Evolutionary conservation across 2,888 invertebrate genomes (phyloP).

Genomic region (Cephalotes varians): DNA sequence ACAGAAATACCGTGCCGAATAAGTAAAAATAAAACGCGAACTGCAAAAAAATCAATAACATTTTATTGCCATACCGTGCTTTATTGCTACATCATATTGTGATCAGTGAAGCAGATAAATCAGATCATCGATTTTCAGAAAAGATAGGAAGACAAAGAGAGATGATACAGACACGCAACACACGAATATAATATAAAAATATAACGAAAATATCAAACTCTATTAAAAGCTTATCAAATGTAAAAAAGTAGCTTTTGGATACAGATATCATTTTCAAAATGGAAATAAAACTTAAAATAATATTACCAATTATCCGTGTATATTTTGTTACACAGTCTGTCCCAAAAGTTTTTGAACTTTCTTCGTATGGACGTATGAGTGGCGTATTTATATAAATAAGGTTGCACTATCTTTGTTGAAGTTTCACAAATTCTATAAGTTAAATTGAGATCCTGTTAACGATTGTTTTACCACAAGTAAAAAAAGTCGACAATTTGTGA

Average conservation of each 20-base stretch:
- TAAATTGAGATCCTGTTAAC: no score
- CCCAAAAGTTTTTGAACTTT: no score
- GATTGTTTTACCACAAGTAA: no score
- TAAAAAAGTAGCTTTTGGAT: no score
- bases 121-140: conserved; percentile 14
- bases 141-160: background rate
- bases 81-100: conserved; percentile 1
- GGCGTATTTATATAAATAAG: no score
- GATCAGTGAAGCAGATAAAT: conserved; percentile 8
- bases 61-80: conserved; percentile 6
- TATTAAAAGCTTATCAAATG: no score
- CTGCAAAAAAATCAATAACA: conserved; percentile 63
- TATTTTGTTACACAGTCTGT: no score
- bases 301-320: background rate
- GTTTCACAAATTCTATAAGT: no score
- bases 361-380: no score
- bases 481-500: no score
- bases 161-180: background rate
- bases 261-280: background rate
- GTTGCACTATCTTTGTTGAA: no score
- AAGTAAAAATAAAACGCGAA: conserved; percentile 60
- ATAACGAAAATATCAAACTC: background rate
- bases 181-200: background rate
- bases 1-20: conserved; percentile 64
- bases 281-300: background rate